Percentiles rank a stretch among this genome's conserved stretches.
Evolutionary conservation across 2,888 invertebrate genomes (phyloP).

Genomic region (Coleophora flavipennella): DNA sequence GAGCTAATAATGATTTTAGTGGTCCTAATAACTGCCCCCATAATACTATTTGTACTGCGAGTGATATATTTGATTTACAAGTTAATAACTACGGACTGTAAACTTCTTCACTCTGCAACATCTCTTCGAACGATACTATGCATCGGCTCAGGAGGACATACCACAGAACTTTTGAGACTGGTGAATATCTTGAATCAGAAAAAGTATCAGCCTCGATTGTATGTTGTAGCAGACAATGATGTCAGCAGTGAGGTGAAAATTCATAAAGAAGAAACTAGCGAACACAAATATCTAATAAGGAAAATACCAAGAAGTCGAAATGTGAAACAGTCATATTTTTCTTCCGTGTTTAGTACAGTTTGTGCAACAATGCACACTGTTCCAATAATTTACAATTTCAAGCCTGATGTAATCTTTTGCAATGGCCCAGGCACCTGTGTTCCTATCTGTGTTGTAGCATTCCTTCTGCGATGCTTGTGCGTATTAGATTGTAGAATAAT

Average conservation of each 20-base stretch:
- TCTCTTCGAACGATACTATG: conserved; percentile 72
- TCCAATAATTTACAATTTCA: conserved; percentile 77
- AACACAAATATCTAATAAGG: conserved; percentile 57
- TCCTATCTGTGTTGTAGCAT: conserved; percentile 87
- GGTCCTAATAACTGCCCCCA: neutral
- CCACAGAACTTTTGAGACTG: conserved; percentile 91
- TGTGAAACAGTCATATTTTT: conserved; percentile 88
- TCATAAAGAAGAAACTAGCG: conserved; percentile 51
- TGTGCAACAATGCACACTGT: conserved; percentile 78
- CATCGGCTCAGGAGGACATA: conserved; percentile 92
- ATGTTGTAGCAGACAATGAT: conserved; percentile 86
- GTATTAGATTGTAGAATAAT: conserved; percentile 82
- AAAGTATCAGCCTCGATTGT: conserved; percentile 81
- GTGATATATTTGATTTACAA: conserved; percentile 29
- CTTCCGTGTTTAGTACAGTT: conserved; percentile 84
- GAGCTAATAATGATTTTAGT: neutral
- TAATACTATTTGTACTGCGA: conserved; percentile 21
- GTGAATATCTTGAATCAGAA: conserved; percentile 73
- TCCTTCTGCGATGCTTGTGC: conserved; percentile 79
- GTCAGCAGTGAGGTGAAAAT: conserved; percentile 81
- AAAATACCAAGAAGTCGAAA: conserved; percentile 87
- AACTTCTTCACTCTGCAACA: conserved; percentile 21
- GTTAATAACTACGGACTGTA: conserved; percentile 32
- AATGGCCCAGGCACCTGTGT: conserved; percentile 99
- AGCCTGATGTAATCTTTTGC: conserved; percentile 88